phyloP scores from a whole-genome alignment of 1,140 invertebrate genomes.

The Limonius californicus region DNA sequence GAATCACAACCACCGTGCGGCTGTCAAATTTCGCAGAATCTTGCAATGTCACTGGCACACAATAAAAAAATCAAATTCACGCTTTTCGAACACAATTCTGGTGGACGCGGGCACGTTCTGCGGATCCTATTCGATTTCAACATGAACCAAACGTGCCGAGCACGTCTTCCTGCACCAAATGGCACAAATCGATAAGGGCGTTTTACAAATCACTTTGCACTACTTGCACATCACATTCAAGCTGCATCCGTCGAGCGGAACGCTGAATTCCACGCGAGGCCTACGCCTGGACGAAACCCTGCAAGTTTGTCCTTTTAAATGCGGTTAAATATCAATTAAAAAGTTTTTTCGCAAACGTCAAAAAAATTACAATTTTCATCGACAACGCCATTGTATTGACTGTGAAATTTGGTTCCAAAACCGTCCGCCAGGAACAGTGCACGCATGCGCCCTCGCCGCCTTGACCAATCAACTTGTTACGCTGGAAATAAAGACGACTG shows the following conservation, averaged over 20 bases:
- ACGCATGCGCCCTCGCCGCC: slow-evolving; percentile 24
- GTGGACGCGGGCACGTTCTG: neutral
- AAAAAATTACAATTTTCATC: slow-evolving; percentile 32
- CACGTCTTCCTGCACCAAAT: slow-evolving; percentile 36
- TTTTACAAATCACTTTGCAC: slow-evolving; percentile 32
- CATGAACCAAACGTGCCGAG: slow-evolving; percentile 26
- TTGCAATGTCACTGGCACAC: slow-evolving; percentile 25
- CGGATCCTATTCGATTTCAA: neutral
- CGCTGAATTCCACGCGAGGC: neutral
- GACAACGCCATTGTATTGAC: slow-evolving; percentile 47
- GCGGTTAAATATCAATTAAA: neutral
- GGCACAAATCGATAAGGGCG: slow-evolving; percentile 48
- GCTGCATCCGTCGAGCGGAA: neutral
- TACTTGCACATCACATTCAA: neutral
- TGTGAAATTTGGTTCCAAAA: slow-evolving; percentile 38
- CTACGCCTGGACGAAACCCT: neutral
- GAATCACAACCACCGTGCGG: slow-evolving; percentile 21
- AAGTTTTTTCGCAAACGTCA: slow-evolving; percentile 21
- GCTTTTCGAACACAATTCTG: slow-evolving; percentile 21
- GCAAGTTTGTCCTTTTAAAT: neutral
- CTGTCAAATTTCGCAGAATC: slow-evolving; percentile 17
- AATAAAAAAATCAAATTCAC: slow-evolving; percentile 16
- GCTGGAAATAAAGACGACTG: no score
- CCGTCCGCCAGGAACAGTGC: slow-evolving; percentile 31
- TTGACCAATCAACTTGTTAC: neutral